A percentile compares a stretch with the other conserved stretches of the same genome.
phyloP scores from a whole-genome alignment of 2,888 invertebrate species.

The Thereva nobilitata region DNA sequence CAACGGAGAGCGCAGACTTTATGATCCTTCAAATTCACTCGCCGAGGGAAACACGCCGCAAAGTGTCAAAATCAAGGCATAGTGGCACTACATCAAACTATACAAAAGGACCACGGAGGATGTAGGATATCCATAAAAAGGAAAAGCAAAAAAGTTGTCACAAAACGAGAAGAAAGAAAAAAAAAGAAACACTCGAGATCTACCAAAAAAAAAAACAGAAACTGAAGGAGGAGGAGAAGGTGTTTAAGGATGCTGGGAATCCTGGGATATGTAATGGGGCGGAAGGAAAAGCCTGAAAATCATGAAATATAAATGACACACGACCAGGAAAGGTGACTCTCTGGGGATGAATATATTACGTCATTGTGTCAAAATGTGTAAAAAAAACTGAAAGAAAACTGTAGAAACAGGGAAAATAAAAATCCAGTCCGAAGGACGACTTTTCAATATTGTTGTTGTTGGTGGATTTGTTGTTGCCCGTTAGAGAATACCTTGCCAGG shows the following conservation, averaged over 20 bases:
- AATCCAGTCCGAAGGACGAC: constrained; percentile 42
- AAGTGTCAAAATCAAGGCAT: constrained; percentile 29
- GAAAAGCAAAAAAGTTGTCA: constrained; percentile 24
- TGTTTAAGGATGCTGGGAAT: constrained; percentile 4
- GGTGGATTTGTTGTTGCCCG: background rate
- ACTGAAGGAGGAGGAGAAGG: too few relatives aligned
- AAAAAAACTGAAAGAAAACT: constrained; percentile 31
- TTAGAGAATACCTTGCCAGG: too few relatives aligned
- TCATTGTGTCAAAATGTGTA: constrained; percentile 46
- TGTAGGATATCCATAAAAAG: constrained; percentile 13
- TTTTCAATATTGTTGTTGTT: background rate
- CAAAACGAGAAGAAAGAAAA: constrained; percentile 9
- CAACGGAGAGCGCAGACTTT: background rate
- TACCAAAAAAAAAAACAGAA: too few relatives aligned
- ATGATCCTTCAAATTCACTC: constrained; percentile 6
- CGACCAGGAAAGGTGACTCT: constrained; percentile 49
- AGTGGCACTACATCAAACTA: constrained; percentile 17
- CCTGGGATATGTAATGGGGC: constrained; percentile 10
- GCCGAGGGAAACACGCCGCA: constrained; percentile 1
- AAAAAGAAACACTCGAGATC: too few relatives aligned
- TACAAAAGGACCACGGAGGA: background rate
- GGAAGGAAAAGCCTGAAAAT: constrained; percentile 39
- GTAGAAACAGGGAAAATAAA: constrained; percentile 26
- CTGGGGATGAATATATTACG: constrained; percentile 55
- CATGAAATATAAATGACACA: constrained; percentile 42